Conservation (phyloP, 2,888 invertebrate species). For the Nomada ferruginata region DNA sequence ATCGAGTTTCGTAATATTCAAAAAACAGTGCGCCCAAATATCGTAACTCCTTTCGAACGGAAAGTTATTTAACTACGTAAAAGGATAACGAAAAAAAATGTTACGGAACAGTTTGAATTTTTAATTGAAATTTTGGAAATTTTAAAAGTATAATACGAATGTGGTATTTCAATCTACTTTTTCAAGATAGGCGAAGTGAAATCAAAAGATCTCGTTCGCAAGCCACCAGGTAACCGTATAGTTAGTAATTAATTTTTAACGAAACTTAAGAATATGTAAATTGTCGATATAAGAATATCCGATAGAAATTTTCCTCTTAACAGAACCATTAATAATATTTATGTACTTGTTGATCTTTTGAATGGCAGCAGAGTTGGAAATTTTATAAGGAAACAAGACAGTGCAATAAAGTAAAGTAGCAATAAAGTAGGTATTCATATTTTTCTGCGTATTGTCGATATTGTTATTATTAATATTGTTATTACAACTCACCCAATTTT, state of each 20-base stretch:
- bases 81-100: no score
- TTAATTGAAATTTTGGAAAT: neutral
- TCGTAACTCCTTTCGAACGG: neutral
- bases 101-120: no score
- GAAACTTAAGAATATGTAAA: neutral
- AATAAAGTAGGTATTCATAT: neutral
- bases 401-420: neutral
- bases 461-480: neutral
- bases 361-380: neutral
- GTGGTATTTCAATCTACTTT: neutral
- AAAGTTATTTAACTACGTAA: no score
- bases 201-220: neutral
- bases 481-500: slow-evolving; percentile 90
- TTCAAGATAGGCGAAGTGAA: slow-evolving; percentile 12
- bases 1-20: neutral
- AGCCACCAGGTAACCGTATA: neutral
- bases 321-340: neutral
- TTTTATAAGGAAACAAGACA: neutral
- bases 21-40: slow-evolving; percentile 29
- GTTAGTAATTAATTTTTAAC: neutral
- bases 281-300: neutral
- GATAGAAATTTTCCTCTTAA: neutral
- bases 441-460: neutral
- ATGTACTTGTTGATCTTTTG: neutral
- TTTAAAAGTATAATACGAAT: neutral